phyloP scores from a whole-genome alignment of 1,140 invertebrate genomes.

The Hypothenemus hampei region DNA sequence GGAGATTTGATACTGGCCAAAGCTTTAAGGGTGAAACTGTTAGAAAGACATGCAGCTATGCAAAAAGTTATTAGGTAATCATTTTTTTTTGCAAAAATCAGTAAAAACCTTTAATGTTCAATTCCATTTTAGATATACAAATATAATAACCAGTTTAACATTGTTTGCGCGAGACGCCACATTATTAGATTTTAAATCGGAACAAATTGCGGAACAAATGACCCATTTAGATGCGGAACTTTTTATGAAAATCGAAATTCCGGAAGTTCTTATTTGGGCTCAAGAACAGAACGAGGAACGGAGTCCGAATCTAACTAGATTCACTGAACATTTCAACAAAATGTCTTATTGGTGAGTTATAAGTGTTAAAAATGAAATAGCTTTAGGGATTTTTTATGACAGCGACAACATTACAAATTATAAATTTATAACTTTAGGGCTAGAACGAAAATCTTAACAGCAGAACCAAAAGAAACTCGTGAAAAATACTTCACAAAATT shows the following conservation, averaged over 20 bases:
- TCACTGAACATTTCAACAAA: conserved; percentile 99
- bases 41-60: conserved; percentile 79
- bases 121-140: conserved; percentile 26
- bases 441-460: conserved; percentile 70
- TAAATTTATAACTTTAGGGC: conserved; percentile 58
- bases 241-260: conserved; percentile 95
- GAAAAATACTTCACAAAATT: conserved; percentile 96
- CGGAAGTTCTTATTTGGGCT: conserved; percentile 95
- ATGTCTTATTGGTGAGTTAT: conserved; percentile 89
- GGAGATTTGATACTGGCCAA: conserved; percentile 85
- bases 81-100: no score
- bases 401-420: no score
- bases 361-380: neutral
- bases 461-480: conserved; percentile 85
- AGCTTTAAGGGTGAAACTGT: conserved; percentile 80
- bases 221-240: conserved; percentile 92
- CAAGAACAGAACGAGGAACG: conserved; percentile 95
- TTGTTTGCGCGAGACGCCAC: conserved; percentile 56
- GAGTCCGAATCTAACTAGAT: conserved; percentile 92
- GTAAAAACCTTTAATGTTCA: neutral
- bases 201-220: conserved; percentile 95
- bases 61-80: conserved; percentile 17
- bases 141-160: conserved; percentile 32
- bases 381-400: neutral
- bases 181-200: conserved; percentile 88